Percentiles rank a stretch among this genome's conserved stretches.
phyloP scores from a whole-genome alignment of 2,113 vertebrate genomes.

The Cranoglanis bouderius region DNA sequence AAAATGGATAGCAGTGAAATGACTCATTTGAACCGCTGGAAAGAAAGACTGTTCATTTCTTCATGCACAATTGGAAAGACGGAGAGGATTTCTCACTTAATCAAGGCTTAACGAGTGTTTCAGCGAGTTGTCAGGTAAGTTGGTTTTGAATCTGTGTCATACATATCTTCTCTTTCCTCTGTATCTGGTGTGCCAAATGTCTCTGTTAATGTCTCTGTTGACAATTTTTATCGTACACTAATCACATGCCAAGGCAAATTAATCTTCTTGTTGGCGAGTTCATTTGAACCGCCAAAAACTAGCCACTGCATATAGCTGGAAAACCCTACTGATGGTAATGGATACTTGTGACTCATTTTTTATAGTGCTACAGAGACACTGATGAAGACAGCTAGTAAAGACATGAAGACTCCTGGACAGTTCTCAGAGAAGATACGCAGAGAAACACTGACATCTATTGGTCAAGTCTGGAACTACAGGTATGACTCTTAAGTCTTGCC shows the following conservation, averaged over 20 bases:
- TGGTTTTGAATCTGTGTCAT: not conserved
- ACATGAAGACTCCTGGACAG: not conserved
- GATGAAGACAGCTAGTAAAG: not conserved
- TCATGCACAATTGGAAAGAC: not conserved
- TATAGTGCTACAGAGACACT: constrained; percentile 9
- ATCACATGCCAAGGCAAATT: not conserved
- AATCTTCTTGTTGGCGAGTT: not conserved
- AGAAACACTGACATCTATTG: constrained; percentile 32
- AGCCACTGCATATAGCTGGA: not conserved
- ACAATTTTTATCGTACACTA: constrained; percentile 2
- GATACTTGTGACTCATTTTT: constrained; percentile 4
- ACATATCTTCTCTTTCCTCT: not conserved
- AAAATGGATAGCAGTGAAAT: not conserved
- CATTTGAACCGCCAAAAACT: not conserved
- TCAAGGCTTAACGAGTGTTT: constrained; percentile 16
- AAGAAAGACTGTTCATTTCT: not conserved
- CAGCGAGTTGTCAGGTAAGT: constrained; percentile 18
- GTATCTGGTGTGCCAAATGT: constrained; percentile 12
- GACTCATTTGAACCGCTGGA: not conserved
- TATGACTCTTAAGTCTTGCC: not conserved
- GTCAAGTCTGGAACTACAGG: constrained; percentile 23
- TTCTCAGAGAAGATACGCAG: not conserved
- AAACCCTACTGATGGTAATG: not conserved
- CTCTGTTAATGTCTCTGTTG: constrained; percentile 20
- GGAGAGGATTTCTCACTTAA: not conserved